Conservation (phyloP, 2,888 invertebrate genomes). For the Melitaea athalia region DNA sequence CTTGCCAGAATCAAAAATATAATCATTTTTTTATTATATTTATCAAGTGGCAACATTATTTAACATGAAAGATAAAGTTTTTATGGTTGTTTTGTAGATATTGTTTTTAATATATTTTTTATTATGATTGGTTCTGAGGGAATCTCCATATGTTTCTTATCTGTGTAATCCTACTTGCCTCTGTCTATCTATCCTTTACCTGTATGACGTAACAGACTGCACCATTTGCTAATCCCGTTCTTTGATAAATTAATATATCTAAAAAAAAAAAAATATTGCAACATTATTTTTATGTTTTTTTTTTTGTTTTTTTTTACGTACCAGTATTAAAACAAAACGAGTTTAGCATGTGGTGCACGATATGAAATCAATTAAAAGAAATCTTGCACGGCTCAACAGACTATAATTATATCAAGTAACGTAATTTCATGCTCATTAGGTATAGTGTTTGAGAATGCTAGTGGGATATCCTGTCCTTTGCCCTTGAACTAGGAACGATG, state of each 20-base stretch:
- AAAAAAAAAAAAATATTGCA: no score
- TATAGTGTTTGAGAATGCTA: constrained; percentile 81
- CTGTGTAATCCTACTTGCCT: background rate
- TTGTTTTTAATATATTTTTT: constrained; percentile 12
- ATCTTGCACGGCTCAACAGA: background rate
- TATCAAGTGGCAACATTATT: background rate
- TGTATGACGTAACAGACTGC: background rate
- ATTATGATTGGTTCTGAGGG: constrained; percentile 8
- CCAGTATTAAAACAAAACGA: no score
- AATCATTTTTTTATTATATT: background rate
- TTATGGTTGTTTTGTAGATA: background rate
- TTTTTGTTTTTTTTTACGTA: background rate
- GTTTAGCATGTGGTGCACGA: background rate
- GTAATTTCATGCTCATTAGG: constrained; percentile 80
- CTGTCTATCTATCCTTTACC: background rate
- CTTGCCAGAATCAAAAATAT: background rate
- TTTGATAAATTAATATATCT: background rate
- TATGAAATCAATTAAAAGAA: background rate
- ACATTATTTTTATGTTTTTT: no score
- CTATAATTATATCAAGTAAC: background rate
- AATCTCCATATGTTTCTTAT: constrained; percentile 5
- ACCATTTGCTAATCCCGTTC: background rate
- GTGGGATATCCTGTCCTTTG: constrained; percentile 64
- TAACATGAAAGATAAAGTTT: background rate
- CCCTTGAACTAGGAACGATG: constrained; percentile 42